A percentile compares a stretch with the other conserved stretches of the same genome.
Conservation (phyloP, 64 coral and sea anemone genomes). For the Pocillopora damicornis region DNA sequence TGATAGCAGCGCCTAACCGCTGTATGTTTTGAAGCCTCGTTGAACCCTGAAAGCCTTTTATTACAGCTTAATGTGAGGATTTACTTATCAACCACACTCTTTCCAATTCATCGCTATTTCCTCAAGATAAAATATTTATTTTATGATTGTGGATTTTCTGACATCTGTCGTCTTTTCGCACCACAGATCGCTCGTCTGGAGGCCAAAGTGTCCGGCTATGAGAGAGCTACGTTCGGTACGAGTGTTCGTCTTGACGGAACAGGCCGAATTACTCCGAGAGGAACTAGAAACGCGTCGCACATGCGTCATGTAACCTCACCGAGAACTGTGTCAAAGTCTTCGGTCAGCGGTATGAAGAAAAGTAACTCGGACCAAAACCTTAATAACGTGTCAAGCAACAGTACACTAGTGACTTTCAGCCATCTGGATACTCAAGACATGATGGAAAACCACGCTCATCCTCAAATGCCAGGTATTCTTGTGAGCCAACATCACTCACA, state of each 20-base stretch:
- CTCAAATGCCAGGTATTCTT: constrained; percentile 8
- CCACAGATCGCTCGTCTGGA: constrained; percentile 84
- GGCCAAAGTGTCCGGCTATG: constrained; percentile 96
- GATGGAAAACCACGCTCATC: background rate
- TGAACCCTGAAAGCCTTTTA: too few species aligned
- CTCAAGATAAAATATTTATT: too few species aligned
- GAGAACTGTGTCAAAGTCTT: constrained; percentile 41
- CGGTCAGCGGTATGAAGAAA: constrained; percentile 58
- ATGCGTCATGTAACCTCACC: constrained; percentile 87
- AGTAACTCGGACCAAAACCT: constrained; percentile 60
- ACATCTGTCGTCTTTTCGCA: background rate
- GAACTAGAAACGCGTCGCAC: constrained; percentile 31
- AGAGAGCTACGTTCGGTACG: constrained; percentile 88
- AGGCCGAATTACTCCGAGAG: constrained; percentile 17
- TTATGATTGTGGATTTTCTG: background rate
- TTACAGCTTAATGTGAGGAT: too few species aligned
- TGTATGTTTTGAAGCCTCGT: too few species aligned
- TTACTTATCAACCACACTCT: too few species aligned
- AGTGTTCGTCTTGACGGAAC: constrained; percentile 38
- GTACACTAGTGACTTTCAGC: constrained; percentile 10
- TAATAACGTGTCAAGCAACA: constrained; percentile 1
- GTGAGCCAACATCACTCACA: constrained; percentile 28
- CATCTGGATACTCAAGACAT: background rate
- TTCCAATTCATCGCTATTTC: too few species aligned
- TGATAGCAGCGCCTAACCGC: too few species aligned